These are phyloP conservation scores for Sebastes steindachneri DNA, from an alignment of 2,797 vertebrate genomes.

Conservation along the genomic window DNA sequence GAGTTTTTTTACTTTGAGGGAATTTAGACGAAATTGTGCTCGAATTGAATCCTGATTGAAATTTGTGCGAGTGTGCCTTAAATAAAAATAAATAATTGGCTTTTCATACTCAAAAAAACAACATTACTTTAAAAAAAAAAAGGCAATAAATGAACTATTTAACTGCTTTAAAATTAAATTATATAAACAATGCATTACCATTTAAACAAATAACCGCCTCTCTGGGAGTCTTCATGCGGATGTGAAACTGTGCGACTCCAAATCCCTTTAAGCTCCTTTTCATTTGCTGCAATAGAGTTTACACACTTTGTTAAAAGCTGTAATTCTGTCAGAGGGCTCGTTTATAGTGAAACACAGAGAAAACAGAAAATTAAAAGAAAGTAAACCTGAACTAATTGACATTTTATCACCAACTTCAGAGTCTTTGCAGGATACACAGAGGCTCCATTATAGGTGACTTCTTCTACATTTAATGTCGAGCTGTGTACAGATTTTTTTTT, in stretches of 20 bases:
- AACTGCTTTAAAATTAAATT: neutral
- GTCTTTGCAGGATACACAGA: neutral
- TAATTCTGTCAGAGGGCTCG: neutral
- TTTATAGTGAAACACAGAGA: neutral
- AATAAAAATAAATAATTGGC: neutral
- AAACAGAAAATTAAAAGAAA: neutral
- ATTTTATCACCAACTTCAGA: neutral
- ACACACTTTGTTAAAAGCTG: neutral
- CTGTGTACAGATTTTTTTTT: neutral
- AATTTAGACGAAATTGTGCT: neutral
- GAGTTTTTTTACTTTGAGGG: neutral
- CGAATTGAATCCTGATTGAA: neutral
- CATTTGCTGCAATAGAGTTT: neutral
- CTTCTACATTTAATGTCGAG: neutral
- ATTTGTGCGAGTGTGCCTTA: neutral
- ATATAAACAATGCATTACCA: neutral
- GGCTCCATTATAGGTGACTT: neutral
- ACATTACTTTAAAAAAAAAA: neutral
- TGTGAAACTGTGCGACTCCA: slow-evolving; percentile 27
- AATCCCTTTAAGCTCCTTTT: neutral
- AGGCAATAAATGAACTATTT: neutral
- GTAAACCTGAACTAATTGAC: neutral
- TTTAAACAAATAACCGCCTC: neutral
- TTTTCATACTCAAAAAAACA: neutral
- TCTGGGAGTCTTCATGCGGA: neutral